These are phyloP conservation scores for Stichopus chloronotus DNA, from an alignment of 35 echinoderm and acorn worm genomes.

Conservation along the genomic window DNA sequence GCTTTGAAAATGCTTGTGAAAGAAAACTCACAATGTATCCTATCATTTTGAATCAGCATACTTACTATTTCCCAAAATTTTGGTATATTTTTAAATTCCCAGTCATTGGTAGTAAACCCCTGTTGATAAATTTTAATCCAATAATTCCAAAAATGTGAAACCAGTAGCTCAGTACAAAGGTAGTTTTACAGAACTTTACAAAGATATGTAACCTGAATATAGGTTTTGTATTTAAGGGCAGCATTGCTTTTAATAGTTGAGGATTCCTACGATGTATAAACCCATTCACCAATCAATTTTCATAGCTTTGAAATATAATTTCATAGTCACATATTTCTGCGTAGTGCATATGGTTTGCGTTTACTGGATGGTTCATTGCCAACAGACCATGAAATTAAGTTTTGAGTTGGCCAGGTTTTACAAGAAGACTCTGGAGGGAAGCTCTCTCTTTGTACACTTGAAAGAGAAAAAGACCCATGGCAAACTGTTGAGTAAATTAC, in stretches of 20 bases:
- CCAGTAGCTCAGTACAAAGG: too few relatives aligned
- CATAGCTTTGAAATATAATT: not conserved
- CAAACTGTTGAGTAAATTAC: constrained; percentile 21
- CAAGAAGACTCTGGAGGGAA: not conserved
- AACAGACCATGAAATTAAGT: constrained; percentile 48
- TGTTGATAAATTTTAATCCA: too few relatives aligned
- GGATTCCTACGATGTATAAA: not conserved
- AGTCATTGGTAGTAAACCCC: too few relatives aligned
- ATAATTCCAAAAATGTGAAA: too few relatives aligned
- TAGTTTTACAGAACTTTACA: too few relatives aligned
- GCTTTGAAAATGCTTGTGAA: too few relatives aligned
- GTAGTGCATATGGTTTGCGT: constrained; percentile 15
- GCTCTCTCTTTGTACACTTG: not conserved
- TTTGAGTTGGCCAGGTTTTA: not conserved
- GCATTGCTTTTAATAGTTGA: not conserved
- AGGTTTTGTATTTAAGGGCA: not conserved
- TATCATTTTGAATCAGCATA: too few relatives aligned
- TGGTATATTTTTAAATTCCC: too few relatives aligned
- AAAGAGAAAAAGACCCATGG: not conserved
- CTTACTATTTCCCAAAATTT: too few relatives aligned
- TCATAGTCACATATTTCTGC: not conserved
- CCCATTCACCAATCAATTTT: not conserved
- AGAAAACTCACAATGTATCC: too few relatives aligned
- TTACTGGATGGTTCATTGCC: constrained; percentile 34
- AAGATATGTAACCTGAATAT: too few relatives aligned